These are phyloP conservation scores for Luscinia megarhynchos DNA, from an alignment of 2,797 vertebrate genomes.

Conservation along the genomic window DNA sequence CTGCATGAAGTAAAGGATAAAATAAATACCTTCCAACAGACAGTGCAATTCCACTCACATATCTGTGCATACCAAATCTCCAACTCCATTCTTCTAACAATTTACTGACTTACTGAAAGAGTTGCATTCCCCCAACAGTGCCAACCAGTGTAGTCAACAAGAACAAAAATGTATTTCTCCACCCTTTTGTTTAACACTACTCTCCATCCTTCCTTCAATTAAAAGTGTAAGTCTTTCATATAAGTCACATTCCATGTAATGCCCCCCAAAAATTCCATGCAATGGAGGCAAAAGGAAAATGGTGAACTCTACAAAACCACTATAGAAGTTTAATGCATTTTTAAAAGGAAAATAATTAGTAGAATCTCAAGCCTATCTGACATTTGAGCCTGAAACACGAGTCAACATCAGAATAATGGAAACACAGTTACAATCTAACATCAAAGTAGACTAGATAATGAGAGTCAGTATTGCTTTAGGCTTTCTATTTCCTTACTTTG, in stretches of 20 bases:
- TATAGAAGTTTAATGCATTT: rapidly evolving
- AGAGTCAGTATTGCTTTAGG: not conserved
- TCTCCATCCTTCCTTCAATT: not conserved
- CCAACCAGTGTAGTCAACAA: not conserved
- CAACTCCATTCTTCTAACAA: not conserved
- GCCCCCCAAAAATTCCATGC: not conserved
- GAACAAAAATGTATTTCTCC: not conserved
- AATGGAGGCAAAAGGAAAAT: not conserved
- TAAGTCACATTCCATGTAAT: not conserved
- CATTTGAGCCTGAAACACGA: not conserved
- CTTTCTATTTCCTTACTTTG: not conserved
- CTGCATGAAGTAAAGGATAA: not conserved
- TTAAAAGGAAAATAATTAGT: not conserved
- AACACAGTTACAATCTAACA: not conserved
- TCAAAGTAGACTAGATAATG: not conserved
- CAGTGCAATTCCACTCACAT: not conserved
- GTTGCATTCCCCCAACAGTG: not conserved
- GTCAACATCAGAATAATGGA: not conserved
- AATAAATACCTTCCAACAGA: not conserved
- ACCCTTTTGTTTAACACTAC: not conserved
- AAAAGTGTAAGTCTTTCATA: not conserved
- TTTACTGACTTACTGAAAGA: not conserved
- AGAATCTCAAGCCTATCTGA: not conserved
- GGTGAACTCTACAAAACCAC: not conserved
- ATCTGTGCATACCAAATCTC: not conserved